Evolutionary conservation across 1,140 invertebrate species (phyloP), one percentile per base, ranked within the genome.

Genomic region (Musca vetustissima): DNA sequence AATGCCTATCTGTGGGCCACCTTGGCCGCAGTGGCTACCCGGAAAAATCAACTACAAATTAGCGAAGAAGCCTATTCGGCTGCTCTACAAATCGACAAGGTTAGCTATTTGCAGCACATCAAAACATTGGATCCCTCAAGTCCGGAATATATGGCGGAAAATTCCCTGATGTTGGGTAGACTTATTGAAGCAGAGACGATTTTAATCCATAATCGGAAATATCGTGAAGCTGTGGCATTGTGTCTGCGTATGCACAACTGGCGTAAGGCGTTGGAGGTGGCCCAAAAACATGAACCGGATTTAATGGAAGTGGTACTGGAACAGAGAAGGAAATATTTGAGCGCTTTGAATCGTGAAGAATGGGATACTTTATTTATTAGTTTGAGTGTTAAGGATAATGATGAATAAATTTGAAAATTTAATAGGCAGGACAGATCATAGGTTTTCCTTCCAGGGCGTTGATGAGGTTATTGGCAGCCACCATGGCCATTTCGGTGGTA

Each of bases 51-150:
- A 74, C 81, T 96, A 36, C 87, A 90, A 68, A 89, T 93, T 36
- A 94, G 94, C 11, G 94, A 97, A 85, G 90, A 96, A 78, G 92
- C 93, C 22, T 98, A 95, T 83, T 91, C 94, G 24, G 92, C 93
- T n/a, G 92, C 97, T 32, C 86, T 91, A 71, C 90, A 94, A 86
- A 89, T 88, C 57, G 95, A 97, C 75, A 97, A 96, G 87, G 95
- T 97, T 0, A 87, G 91, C 73, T 95, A 94, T 78, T 88, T 97
- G 55, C 89, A 91, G 76, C 87, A 93, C 71, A 90, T 97, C 49
- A 93, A 94, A 79, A 64, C 73, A 77, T 68, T 69, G 87, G 85
- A 84, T 17, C 85, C 83, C 19, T 75, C 76, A 9, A 86, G 86
- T 77, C 81, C 85, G 8, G 85, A 91, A 64, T 87, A 90, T 76